Conservation (phyloP, 1,140 invertebrate genomes). For the Anastatus disparis region DNA sequence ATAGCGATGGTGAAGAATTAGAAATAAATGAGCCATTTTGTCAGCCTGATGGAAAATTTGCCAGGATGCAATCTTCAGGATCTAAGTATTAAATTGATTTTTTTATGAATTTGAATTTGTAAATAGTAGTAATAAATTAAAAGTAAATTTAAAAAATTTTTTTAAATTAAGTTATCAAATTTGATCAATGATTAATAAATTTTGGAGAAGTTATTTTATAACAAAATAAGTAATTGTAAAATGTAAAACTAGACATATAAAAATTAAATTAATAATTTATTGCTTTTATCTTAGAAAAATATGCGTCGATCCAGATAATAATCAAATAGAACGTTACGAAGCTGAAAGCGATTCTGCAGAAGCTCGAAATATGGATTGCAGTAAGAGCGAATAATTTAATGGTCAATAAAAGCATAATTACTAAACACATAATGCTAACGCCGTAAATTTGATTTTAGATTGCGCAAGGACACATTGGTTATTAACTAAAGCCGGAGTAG, state of each 20-base stretch:
- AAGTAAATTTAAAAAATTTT: no score
- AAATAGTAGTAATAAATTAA: neutral
- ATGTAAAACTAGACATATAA: no score
- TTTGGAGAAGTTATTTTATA: no score
- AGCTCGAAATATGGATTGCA: conserved; percentile 68
- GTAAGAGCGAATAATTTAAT: conserved; percentile 67
- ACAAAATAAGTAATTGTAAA: no score
- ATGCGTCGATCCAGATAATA: conserved; percentile 67
- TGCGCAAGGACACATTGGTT: conserved; percentile 67
- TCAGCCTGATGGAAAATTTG: conserved; percentile 69
- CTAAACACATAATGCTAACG: no score
- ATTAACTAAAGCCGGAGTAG: conserved; percentile 52
- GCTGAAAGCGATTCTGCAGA: conserved; percentile 51
- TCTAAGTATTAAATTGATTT: conserved; percentile 34
- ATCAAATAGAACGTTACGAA: conserved; percentile 62
- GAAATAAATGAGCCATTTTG: conserved; percentile 50
- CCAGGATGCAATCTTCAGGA: conserved; percentile 48
- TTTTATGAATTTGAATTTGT: neutral
- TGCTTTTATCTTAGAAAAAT: no score
- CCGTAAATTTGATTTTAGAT: no score
- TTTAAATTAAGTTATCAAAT: no score
- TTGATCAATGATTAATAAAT: no score
- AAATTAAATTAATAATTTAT: no score
- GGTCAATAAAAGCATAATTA: no score
- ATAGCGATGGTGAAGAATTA: no score